phyloP scores from a whole-genome alignment of 1,140 invertebrate species.

The Apis laboriosa region DNA sequence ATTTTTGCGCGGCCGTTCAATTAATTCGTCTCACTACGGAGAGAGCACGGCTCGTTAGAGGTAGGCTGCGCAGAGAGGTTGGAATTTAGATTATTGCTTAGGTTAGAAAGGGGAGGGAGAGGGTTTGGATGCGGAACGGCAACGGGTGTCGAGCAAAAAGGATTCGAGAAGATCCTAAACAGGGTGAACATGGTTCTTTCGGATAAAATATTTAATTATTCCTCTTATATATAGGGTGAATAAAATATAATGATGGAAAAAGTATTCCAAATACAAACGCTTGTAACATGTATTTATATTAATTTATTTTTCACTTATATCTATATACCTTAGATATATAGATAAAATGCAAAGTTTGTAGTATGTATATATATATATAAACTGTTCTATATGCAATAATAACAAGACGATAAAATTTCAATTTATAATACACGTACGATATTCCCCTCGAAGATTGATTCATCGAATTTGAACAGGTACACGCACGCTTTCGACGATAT shows the following conservation, averaged over 20 bases:
- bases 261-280: too few relatives aligned
- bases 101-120: background rate
- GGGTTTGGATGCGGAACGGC: background rate
- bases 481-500: slow-evolving; percentile 1
- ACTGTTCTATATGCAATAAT: too few relatives aligned
- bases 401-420: too few relatives aligned
- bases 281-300: too few relatives aligned
- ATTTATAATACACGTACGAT: background rate
- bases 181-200: background rate
- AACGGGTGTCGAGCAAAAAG: background rate
- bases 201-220: too few relatives aligned
- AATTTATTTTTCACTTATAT: too few relatives aligned
- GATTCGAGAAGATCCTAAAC: background rate
- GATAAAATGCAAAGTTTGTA: too few relatives aligned
- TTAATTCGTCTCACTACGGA: slow-evolving; percentile 14
- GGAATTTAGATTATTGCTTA: slow-evolving; percentile 12
- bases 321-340: too few relatives aligned
- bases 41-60: slow-evolving; percentile 8
- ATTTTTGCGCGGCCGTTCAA: slow-evolving; percentile 5
- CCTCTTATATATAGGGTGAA: too few relatives aligned
- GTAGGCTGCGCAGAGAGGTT: background rate
- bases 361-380: too few relatives aligned
- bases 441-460: background rate
- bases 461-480: background rate
- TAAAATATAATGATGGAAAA: too few relatives aligned